A percentile compares a stretch with the other conserved stretches of the same genome.
Conservation (phyloP, 2,113 vertebrate genomes). For the Cyprinodon tularosa region DNA sequence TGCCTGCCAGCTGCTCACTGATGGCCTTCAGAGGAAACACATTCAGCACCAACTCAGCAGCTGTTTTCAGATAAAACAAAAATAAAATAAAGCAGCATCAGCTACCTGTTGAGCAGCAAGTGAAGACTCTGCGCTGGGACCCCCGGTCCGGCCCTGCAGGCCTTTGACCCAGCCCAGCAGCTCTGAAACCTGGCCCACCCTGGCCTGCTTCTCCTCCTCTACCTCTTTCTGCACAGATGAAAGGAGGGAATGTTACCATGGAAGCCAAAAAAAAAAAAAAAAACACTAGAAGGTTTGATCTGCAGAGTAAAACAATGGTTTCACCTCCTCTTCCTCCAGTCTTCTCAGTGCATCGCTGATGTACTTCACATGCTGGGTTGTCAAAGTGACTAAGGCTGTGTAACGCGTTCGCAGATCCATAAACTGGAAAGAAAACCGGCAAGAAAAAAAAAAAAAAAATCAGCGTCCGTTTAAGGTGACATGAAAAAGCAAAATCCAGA, state of each 20-base stretch:
- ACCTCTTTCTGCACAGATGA: constrained; percentile 89
- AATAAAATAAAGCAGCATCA: background rate
- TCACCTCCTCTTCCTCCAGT: constrained; percentile 95
- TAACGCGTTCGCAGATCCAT: constrained; percentile 97
- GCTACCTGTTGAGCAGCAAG: constrained; percentile 91
- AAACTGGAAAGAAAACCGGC: constrained; percentile 79
- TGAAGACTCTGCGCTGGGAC: constrained; percentile 83
- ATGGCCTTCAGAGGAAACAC: constrained; percentile 78
- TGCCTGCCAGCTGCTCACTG: constrained; percentile 86
- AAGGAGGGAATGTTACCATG: background rate
- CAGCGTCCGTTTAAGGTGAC: background rate
- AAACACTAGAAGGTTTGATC: too few relatives aligned
- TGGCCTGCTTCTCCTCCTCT: constrained; percentile 94
- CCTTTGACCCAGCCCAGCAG: constrained; percentile 89
- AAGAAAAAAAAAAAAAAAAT: background rate
- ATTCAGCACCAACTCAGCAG: background rate
- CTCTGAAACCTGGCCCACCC: constrained; percentile 90
- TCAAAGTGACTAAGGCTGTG: constrained; percentile 93
- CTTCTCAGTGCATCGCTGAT: constrained; percentile 94
- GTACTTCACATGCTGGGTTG: constrained; percentile 97
- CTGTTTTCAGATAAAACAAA: background rate
- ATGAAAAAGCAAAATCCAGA: background rate
- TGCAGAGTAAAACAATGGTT: background rate
- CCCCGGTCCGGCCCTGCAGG: constrained; percentile 78
- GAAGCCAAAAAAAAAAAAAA: background rate